A percentile compares a stretch with the other conserved stretches of the same genome.
Evolutionary conservation across 2,888 invertebrate genomes (phyloP).

Genomic region (Melitaea athalia): DNA sequence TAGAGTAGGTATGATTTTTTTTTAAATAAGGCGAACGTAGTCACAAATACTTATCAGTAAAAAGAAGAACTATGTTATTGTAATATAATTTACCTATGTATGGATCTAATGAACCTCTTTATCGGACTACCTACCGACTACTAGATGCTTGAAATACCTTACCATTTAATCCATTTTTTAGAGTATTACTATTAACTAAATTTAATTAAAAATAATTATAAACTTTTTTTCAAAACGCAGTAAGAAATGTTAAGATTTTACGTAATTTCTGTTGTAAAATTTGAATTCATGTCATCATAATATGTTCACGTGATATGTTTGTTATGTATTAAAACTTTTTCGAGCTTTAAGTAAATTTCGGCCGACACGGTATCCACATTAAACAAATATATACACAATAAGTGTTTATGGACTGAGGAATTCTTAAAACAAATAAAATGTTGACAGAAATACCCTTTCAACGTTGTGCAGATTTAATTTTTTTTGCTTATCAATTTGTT

Average conservation of each 20-base stretch:
- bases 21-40: too few relatives aligned
- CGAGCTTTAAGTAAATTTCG: constrained; percentile 55
- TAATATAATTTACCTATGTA: too few relatives aligned
- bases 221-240: neutral
- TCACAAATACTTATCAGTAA: too few relatives aligned
- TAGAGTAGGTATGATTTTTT: too few relatives aligned
- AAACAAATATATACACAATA: constrained; percentile 64
- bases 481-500: neutral
- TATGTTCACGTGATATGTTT: constrained; percentile 33
- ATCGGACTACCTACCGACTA: too few relatives aligned
- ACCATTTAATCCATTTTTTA: too few relatives aligned
- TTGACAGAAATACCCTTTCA: constrained; percentile 5
- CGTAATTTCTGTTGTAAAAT: constrained; percentile 16
- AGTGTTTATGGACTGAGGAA: constrained; percentile 42
- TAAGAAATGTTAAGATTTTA: too few relatives aligned
- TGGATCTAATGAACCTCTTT: too few relatives aligned
- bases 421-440: constrained; percentile 22
- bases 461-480: neutral
- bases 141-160: too few relatives aligned
- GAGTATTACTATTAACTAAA: too few relatives aligned
- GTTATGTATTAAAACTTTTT: constrained; percentile 73
- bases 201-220: too few relatives aligned
- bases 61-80: too few relatives aligned
- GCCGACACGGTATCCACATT: constrained; percentile 68
- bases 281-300: constrained; percentile 23